These are phyloP conservation scores for Silurus lanzhouensis DNA, from an alignment of 2,797 vertebrate genomes.

Conservation along the genomic window DNA sequence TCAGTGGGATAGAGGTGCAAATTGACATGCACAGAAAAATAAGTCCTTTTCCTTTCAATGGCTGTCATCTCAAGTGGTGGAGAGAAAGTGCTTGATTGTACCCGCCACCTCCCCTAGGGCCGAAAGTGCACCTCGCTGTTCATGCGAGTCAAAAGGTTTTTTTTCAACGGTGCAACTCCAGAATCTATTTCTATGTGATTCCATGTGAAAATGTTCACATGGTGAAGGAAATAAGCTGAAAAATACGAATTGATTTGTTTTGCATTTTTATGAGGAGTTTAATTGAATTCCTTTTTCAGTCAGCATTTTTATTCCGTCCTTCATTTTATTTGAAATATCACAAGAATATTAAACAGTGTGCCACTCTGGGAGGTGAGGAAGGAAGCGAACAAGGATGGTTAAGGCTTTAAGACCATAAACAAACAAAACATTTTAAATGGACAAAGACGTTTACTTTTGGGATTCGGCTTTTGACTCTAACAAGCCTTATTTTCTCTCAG, in stretches of 20 bases:
- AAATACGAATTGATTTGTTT: not conserved
- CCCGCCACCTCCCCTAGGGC: not conserved
- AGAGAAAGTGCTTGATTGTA: slow-evolving; percentile 18
- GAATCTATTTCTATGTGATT: not conserved
- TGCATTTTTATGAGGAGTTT: not conserved
- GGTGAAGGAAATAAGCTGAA: not conserved
- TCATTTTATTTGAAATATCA: not conserved
- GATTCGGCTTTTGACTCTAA: not conserved
- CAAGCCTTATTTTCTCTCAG: not conserved
- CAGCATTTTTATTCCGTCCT: not conserved
- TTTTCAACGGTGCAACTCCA: not conserved
- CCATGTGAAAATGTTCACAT: not conserved
- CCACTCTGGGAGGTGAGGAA: too few relatives aligned
- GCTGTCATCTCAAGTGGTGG: not conserved
- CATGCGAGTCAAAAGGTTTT: not conserved
- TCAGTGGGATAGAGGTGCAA: slow-evolving; percentile 16
- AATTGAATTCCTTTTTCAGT: not conserved
- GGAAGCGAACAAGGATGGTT: not conserved
- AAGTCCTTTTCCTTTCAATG: slow-evolving; percentile 13
- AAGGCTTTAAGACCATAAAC: not conserved
- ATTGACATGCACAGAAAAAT: slow-evolving; percentile 12
- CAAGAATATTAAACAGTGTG: too few relatives aligned
- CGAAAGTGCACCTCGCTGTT: not conserved
- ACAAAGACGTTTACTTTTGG: not conserved
- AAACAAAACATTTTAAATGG: not conserved